Base-by-base conservation (phyloP, 2,888 invertebrate species). In the Bembecia ichneumoniformis region DNA sequence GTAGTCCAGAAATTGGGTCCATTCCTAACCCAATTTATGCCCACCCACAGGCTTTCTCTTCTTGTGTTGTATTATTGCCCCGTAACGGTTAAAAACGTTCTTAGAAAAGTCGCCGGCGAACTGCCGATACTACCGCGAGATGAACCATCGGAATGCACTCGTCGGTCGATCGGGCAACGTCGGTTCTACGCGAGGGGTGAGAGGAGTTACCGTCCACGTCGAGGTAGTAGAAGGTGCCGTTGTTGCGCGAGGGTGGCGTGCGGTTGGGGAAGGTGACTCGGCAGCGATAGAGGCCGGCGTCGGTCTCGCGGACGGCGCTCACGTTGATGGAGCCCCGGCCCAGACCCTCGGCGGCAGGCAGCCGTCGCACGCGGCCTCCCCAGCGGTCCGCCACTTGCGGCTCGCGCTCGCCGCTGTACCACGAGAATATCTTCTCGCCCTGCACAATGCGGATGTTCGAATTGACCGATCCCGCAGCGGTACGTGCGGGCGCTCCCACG, bases 261-360 rank as follows among this genome's bases (percentile, higher is more conserved):
- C 96, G 91, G 80, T 96, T 96, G 54, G 96, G 94, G 76, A 96
- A 96, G 67, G 93, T 90, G 56, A 97, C 92, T 71, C 91, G 92
- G 83, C 97, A 97, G 83, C 96, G 94, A 83, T 95, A 97, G 91
- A 95, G 94, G 59, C 97, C 97, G 66, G 94, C 92, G 81, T 97
- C 97, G 48, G 93, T 91, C 79, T 96, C 96, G 56, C 94, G 90
- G 62, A 97, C 95, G 59, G 94, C 91, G 51, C 94, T 95, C 57
- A 97, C 88, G 87, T 96, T 96, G 62, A 96, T 91, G 60, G 94
- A 92, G 60, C 92, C 94, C 52, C 89, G 87, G 53, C 91, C 91
- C 28, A 28, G 28, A 5, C 7, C 28, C 9, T 28, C 28, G 28
- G 7, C 9, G 9, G 28, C 28, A 5, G 28, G 28, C 28, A 94